phyloP scores from a whole-genome alignment of 2,888 invertebrate genomes.

The Nymphalis urticae region DNA sequence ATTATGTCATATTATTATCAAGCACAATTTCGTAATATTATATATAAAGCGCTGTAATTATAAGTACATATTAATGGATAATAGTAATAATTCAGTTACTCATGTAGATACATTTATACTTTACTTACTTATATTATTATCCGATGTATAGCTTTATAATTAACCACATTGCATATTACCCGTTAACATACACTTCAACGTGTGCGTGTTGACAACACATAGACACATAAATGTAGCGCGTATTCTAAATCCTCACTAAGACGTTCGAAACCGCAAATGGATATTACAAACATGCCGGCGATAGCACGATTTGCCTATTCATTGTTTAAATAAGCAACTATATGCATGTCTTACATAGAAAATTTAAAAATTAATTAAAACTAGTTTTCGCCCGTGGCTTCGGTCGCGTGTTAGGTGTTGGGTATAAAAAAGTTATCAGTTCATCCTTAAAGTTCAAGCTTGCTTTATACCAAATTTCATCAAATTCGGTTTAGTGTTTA shows the following conservation, averaged over 20 bases:
- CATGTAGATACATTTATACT: too few relatives aligned
- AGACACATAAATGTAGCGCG: slow-evolving; percentile 25
- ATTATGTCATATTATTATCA: too few relatives aligned
- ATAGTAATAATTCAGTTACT: too few relatives aligned
- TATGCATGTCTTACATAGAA: background rate
- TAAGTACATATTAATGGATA: too few relatives aligned
- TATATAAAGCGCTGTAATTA: too few relatives aligned
- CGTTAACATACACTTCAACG: slow-evolving; percentile 10
- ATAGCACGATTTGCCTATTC: slow-evolving; percentile 28
- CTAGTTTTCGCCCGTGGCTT: background rate
- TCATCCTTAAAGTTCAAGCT: too few relatives aligned
- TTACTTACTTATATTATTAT: too few relatives aligned
- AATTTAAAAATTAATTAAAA: background rate
- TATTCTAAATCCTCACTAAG: slow-evolving; percentile 35
- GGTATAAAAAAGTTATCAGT: too few relatives aligned
- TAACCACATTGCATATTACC: slow-evolving; percentile 17
- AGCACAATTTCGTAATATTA: too few relatives aligned
- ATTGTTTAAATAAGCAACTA: slow-evolving; percentile 27
- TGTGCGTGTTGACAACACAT: slow-evolving; percentile 21
- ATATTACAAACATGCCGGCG: slow-evolving; percentile 33
- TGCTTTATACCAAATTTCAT: too few relatives aligned
- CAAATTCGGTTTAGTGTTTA: too few relatives aligned
- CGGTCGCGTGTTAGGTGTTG: too few relatives aligned
- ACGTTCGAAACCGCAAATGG: slow-evolving; percentile 38
- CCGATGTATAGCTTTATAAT: background rate